Conservation (phyloP, 2,797 vertebrate genomes). For the Agapornis canus region DNA sequence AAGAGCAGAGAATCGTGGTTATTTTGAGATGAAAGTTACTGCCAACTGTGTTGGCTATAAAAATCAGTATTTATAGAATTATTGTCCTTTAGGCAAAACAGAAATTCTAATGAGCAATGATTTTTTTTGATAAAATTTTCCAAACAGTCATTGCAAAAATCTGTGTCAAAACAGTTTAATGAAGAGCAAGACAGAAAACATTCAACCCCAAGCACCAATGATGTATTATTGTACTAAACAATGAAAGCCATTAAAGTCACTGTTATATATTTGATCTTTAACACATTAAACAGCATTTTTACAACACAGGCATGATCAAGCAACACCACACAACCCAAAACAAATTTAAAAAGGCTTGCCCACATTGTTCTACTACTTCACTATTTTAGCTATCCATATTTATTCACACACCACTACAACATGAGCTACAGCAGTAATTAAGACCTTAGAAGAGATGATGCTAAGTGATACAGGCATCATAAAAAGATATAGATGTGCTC, state of each 20-base stretch:
- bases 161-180: not conserved
- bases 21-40: constrained; percentile 22
- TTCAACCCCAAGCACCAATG: not conserved
- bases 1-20: not conserved
- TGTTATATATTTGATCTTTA: not conserved
- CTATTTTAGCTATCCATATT: not conserved
- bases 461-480: not conserved
- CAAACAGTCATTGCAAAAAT: constrained; percentile 17
- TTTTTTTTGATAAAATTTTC: not conserved
- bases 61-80: constrained; percentile 24
- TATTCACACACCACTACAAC: not conserved
- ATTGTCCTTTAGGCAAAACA: constrained; percentile 11
- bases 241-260: not conserved
- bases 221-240: not conserved
- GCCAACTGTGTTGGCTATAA: constrained; percentile 22
- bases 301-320: not conserved
- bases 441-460: not conserved
- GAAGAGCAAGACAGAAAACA: not conserved
- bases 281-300: constrained; percentile 12
- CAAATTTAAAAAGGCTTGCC: not conserved
- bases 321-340: not conserved
- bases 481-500: not conserved
- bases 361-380: not conserved
- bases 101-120: constrained; percentile 7
- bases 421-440: constrained; percentile 13